Evolutionary conservation across 2,113 vertebrate species (phyloP).

Genomic region (Petrocephalus microphthalmus): DNA sequence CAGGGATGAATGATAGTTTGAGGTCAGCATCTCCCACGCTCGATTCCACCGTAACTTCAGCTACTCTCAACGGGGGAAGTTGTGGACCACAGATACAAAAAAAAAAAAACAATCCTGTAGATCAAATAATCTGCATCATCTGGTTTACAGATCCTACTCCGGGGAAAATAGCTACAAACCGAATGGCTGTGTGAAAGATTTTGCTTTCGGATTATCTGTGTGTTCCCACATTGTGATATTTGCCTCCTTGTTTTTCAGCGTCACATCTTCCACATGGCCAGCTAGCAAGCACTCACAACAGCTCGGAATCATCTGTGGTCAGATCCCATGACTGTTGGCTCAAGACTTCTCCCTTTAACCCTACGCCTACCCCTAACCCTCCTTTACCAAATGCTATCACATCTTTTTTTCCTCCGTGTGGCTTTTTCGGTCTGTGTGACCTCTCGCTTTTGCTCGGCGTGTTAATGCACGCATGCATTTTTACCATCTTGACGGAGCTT

Average conservation of each 20-base stretch:
- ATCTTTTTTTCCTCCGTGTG: not conserved
- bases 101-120: not conserved
- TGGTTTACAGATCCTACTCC: not conserved
- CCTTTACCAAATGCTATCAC: not conserved
- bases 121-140: not conserved
- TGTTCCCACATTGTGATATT: not conserved
- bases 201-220: not conserved
- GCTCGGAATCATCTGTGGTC: not conserved
- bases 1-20: not conserved
- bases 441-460: not conserved
- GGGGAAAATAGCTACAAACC: not conserved
- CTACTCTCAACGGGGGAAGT: not conserved
- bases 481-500: not conserved
- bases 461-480: not conserved
- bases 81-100: not conserved
- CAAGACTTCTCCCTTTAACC: not conserved
- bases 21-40: not conserved
- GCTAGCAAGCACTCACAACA: not conserved
- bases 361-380: not conserved
- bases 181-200: not conserved
- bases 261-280: not conserved
- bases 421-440: not conserved
- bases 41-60: not conserved
- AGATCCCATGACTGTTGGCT: not conserved
- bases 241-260: not conserved